Conservation (phyloP, 2,113 vertebrate species). For the Scopus umbretta region DNA sequence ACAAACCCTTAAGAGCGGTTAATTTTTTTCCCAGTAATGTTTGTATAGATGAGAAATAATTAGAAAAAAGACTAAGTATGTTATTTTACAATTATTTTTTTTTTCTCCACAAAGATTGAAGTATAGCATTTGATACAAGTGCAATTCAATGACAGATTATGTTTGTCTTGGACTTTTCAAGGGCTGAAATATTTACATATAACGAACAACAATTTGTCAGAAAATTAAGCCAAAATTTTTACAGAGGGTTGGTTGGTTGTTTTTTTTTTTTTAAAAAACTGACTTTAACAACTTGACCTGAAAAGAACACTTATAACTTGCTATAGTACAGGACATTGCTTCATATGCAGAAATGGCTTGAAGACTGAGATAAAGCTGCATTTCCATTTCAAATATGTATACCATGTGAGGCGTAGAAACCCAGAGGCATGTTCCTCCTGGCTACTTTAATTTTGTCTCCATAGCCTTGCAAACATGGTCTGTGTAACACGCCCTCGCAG, state of each 20-base stretch:
- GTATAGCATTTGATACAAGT: background rate
- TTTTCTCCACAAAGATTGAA: background rate
- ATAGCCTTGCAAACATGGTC: background rate
- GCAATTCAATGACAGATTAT: background rate
- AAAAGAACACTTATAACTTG: background rate
- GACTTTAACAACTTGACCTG: background rate
- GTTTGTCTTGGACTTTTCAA: background rate
- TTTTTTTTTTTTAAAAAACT: background rate
- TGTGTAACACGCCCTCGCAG: background rate
- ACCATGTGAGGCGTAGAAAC: background rate
- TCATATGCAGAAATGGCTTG: background rate
- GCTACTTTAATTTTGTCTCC: background rate
- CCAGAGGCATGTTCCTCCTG: background rate
- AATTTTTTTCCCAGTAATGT: background rate
- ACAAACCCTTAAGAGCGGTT: background rate
- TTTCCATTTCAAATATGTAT: background rate
- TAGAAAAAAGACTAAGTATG: background rate
- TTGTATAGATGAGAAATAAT: background rate
- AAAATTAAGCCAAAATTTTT: background rate
- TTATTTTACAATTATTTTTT: background rate
- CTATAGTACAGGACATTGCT: background rate
- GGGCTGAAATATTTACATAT: background rate
- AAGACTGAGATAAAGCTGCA: background rate
- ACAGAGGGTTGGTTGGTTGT: too few relatives aligned
- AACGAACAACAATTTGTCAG: background rate